Percentiles rank a stretch among this genome's conserved stretches.
phyloP scores from a whole-genome alignment of 2,888 invertebrate genomes.

The Scrobipalpa atriplicella region DNA sequence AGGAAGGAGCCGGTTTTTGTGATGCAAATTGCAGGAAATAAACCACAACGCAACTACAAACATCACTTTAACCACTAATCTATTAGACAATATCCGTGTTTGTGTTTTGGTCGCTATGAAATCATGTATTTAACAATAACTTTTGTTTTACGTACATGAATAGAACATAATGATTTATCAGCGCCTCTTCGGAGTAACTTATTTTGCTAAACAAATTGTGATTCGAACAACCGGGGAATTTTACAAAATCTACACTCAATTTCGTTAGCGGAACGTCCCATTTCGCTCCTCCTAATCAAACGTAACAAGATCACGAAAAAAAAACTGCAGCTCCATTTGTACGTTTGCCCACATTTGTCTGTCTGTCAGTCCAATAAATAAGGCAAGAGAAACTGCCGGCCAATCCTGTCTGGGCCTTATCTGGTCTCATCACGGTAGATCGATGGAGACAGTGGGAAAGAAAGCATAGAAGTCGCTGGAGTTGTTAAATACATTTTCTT shows the following conservation, averaged over 20 bases:
- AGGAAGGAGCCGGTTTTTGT: conserved; percentile 12
- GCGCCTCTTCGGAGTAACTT: neutral
- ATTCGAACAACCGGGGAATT: neutral
- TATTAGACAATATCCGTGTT: no score
- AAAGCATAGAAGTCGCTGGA: conserved; percentile 46
- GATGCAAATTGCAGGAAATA: conserved; percentile 7
- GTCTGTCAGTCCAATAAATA: conserved; percentile 76
- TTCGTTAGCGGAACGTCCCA: conserved; percentile 42
- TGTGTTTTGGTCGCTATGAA: neutral
- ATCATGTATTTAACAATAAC: neutral
- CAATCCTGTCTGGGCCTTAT: conserved; percentile 78
- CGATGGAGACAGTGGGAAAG: conserved; percentile 62
- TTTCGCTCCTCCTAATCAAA: conserved; percentile 60
- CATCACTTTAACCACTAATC: neutral
- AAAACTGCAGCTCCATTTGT: conserved; percentile 66
- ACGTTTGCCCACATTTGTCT: conserved; percentile 74
- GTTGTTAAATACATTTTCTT: conserved; percentile 41
- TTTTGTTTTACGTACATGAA: no score
- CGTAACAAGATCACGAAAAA: conserved; percentile 53
- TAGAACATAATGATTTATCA: neutral
- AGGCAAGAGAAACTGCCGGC: conserved; percentile 66
- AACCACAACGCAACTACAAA: conserved; percentile 10
- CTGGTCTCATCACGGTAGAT: conserved; percentile 70
- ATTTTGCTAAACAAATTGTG: neutral
- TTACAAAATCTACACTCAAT: conserved; percentile 14